Evolutionary conservation across 2,888 invertebrate species (phyloP).

Genomic region (Chaetogeoica ovagalla): DNA sequence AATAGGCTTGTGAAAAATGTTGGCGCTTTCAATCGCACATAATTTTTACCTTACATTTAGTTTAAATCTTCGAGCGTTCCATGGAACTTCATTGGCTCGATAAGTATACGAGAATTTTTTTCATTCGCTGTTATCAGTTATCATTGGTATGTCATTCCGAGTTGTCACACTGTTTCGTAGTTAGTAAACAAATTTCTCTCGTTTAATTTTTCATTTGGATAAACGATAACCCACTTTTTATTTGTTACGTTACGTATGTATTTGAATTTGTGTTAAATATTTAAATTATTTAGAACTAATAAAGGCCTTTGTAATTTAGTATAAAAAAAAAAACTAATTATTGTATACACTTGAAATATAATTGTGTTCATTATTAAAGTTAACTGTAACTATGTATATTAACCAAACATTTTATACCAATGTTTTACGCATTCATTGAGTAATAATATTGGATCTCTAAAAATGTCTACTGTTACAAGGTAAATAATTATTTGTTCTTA

Average conservation of each 20-base stretch:
- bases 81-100: no score
- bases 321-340: no score
- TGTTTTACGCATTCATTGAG: conserved; percentile 25
- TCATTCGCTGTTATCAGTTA: neutral
- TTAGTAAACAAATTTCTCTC: conserved; percentile 25
- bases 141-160: neutral
- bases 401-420: conserved; percentile 10
- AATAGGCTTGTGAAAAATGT: no score
- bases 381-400: neutral
- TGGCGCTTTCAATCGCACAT: no score
- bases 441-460: conserved; percentile 24
- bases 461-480: conserved; percentile 44
- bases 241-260: neutral
- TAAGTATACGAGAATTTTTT: no score
- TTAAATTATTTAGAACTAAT: neutral
- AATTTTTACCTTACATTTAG: no score
- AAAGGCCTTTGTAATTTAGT: neutral
- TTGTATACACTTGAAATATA: no score
- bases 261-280: neutral
- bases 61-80: no score
- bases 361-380: neutral
- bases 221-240: neutral
- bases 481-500: conserved; percentile 7
- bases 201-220: neutral
- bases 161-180: conserved; percentile 22